phyloP scores from a whole-genome alignment of 2,797 vertebrate species.

The Neosalanx taihuensis region DNA sequence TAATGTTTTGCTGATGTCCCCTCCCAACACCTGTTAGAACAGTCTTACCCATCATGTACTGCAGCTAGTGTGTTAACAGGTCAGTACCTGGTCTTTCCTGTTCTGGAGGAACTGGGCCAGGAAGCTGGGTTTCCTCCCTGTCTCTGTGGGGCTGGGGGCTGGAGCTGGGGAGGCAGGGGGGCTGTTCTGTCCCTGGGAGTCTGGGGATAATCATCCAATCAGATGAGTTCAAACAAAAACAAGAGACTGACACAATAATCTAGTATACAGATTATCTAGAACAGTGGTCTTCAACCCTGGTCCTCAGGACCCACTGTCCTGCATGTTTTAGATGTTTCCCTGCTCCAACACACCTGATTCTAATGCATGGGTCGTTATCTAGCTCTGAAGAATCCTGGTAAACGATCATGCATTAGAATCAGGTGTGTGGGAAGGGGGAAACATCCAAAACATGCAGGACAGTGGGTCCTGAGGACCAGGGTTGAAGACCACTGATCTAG shows the following conservation, averaged over 20 bases:
- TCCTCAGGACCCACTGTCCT: too few relatives aligned
- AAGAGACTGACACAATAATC: neutral
- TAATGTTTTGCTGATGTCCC: neutral
- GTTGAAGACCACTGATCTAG: too few relatives aligned
- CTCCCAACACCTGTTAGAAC: neutral
- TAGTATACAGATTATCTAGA: too few relatives aligned
- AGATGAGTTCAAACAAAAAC: neutral
- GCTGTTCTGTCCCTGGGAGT: slow-evolving; percentile 63
- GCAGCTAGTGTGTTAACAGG: neutral
- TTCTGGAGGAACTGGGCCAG: slow-evolving; percentile 85
- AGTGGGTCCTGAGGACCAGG: too few relatives aligned
- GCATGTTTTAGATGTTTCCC: too few relatives aligned
- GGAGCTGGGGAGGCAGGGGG: slow-evolving; percentile 48
- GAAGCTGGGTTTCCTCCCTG: slow-evolving; percentile 73
- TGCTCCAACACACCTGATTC: too few relatives aligned
- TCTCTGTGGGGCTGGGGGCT: slow-evolving; percentile 52
- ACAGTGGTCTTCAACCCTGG: too few relatives aligned
- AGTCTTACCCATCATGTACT: neutral
- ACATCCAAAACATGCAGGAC: too few relatives aligned
- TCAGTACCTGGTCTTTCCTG: slow-evolving; percentile 87
- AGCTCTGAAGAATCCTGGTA: too few relatives aligned
- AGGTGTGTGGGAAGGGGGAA: too few relatives aligned
- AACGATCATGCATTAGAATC: too few relatives aligned
- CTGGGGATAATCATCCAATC: slow-evolving; percentile 38
- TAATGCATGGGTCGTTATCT: too few relatives aligned